These are phyloP conservation scores for Alcis repandata DNA, from an alignment of 2,888 invertebrate genomes.

Conservation along the genomic window DNA sequence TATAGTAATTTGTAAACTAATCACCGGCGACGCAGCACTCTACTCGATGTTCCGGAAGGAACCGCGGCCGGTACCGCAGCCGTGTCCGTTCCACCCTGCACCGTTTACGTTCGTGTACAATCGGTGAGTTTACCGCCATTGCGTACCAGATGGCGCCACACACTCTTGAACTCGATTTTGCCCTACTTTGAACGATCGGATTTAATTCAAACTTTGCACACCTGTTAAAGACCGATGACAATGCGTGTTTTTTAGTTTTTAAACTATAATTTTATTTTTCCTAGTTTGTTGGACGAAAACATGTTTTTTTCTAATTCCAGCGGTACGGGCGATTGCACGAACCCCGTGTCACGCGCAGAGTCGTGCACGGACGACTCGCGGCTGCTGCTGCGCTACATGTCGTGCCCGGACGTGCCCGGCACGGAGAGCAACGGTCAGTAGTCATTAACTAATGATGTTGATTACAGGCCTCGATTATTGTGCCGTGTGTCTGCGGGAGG, in stretches of 20 bases:
- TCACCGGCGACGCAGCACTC: constrained; percentile 91
- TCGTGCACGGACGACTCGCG: constrained; percentile 94
- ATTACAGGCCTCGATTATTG: too few species aligned
- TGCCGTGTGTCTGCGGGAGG: too few species aligned
- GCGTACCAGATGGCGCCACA: constrained; percentile 5
- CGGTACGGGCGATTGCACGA: constrained; percentile 91
- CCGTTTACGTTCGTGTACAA: constrained; percentile 93
- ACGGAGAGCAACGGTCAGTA: constrained; percentile 92
- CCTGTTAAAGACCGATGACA: too few species aligned
- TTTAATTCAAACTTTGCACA: too few species aligned
- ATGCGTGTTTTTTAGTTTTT: too few species aligned
- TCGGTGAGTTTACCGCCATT: constrained; percentile 63
- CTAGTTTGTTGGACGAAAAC: neutral
- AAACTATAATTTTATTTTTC: neutral
- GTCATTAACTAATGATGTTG: neutral
- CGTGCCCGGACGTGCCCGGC: constrained; percentile 92
- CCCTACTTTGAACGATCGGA: too few species aligned
- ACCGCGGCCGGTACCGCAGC: constrained; percentile 62
- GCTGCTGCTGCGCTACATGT: constrained; percentile 93
- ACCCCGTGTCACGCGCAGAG: constrained; percentile 92
- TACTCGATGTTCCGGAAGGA: constrained; percentile 87
- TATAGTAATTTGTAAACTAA: neutral
- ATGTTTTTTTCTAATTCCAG: constrained; percentile 59
- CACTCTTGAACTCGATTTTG: too few species aligned
- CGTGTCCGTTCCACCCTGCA: constrained; percentile 93